These are phyloP conservation scores for Araneus ventricosus DNA, from an alignment of 1,140 invertebrate genomes.

Conservation along the genomic window DNA sequence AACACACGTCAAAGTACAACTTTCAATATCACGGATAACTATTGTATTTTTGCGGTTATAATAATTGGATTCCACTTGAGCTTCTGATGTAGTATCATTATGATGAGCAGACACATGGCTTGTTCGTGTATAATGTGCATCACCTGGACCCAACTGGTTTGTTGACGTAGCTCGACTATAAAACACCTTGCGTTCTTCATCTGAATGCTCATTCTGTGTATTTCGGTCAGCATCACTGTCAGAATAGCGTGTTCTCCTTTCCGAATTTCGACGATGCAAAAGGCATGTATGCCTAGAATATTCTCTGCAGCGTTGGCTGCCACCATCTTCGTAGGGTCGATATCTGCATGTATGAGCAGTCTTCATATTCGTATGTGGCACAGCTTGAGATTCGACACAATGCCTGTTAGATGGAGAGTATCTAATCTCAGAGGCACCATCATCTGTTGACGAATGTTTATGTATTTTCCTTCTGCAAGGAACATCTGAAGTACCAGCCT, in stretches of 20 bases:
- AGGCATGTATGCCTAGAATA: constrained; percentile 60
- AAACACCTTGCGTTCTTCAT: constrained; percentile 67
- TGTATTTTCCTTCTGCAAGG: constrained; percentile 49
- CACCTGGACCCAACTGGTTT: constrained; percentile 29
- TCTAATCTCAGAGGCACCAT: constrained; percentile 31
- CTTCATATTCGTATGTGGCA: neutral
- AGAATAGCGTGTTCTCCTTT: constrained; percentile 49
- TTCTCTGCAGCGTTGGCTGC: constrained; percentile 39
- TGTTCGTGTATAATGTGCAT: neutral
- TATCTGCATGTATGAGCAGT: constrained; percentile 38
- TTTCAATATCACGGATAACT: constrained; percentile 46
- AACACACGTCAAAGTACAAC: constrained; percentile 85
- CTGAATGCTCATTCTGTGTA: constrained; percentile 67
- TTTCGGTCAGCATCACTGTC: constrained; percentile 62
- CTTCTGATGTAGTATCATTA: neutral
- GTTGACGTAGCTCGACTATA: constrained; percentile 67
- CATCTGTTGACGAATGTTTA: constrained; percentile 53
- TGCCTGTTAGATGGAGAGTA: constrained; percentile 55
- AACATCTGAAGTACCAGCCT: constrained; percentile 4
- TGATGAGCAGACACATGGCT: neutral
- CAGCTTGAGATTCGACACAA: constrained; percentile 17
- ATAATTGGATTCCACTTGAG: constrained; percentile 30
- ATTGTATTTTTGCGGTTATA: constrained; percentile 52
- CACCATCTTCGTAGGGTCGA: constrained; percentile 51
- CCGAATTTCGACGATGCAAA: constrained; percentile 31